Base-by-base conservation (phyloP, 1,140 invertebrate genomes). In the Bombus polaris region DNA sequence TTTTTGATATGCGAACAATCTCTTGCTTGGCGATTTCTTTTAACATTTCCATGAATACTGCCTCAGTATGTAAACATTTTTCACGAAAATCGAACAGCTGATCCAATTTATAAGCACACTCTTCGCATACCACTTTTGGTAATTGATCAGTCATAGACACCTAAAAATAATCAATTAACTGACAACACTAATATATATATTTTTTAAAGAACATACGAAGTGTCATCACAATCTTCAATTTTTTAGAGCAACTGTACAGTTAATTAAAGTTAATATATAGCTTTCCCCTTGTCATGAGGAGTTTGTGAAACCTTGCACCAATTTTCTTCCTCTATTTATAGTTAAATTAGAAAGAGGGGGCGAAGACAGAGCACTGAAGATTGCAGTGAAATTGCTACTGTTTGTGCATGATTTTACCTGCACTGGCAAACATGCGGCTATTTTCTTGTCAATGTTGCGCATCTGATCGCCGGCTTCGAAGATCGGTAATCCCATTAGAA, bases 71-170 rank as follows among this genome's bases (percentile, higher is more conserved):
- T 39, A 96, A 87, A 90, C 95, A 95, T 87, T 96, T 96, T 89
- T 96, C 96, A 80, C 96, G 94, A 93, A 97, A 97, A 73, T 96
- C 96, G 92, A 95, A 96, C 35, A 96, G 90, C 72, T 96, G 93
- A 86, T 97, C 96, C 47, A 97, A 84, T 92, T 96, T 96, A 77
- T 95, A 96, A 37, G 96, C 94, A 91, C 96, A 97, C 65, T 96
- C 95, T 80, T 96, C 95, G 87, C 96, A 97, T 5, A 97, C 94
- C 85, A 96, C 95, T 94, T 97, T 97, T 42, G 96, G 96, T 37
- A 97, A 90, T 79, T 96, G 95, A 91, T 96, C 96, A 28, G 93
- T 93, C 90, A 96, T 93, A n/a, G 95, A 95, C 25, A 96, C 95
- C 96, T 96, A 86, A 91, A 92, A 93, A 89, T 73, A 70, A 74